Evolutionary conservation across 2,888 invertebrate species (phyloP).

Genomic region (Dinocampus coccinellae): DNA sequence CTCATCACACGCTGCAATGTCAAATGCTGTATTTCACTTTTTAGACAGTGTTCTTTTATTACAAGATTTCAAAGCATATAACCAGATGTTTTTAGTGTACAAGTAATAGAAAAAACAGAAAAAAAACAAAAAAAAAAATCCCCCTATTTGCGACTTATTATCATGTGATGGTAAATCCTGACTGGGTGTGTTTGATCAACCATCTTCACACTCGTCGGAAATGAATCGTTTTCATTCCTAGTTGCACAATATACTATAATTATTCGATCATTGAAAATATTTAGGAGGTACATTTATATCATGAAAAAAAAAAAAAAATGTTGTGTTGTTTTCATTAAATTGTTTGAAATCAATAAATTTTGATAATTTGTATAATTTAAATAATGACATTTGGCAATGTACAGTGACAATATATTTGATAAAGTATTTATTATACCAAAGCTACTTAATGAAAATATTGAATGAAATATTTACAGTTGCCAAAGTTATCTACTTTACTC

Average conservation of each 20-base stretch:
- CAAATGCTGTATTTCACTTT: slow-evolving; percentile 70
- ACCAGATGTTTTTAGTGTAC: slow-evolving; percentile 6
- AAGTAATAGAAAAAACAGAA: neutral
- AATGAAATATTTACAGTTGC: slow-evolving; percentile 18
- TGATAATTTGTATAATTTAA: neutral
- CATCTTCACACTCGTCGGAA: too few species aligned
- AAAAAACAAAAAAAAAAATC: too few species aligned
- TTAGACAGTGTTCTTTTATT: slow-evolving; percentile 41
- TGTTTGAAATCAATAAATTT: neutral
- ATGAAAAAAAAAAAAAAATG: too few species aligned
- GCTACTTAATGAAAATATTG: neutral
- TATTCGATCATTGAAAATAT: too few species aligned
- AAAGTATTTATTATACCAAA: slow-evolving; percentile 1
- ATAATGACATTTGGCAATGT: neutral
- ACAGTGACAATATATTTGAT: neutral
- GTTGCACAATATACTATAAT: too few species aligned
- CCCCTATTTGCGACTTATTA: too few species aligned
- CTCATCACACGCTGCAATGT: slow-evolving; percentile 81
- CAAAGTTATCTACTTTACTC: neutral
- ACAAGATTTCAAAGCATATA: neutral
- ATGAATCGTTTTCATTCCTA: too few species aligned
- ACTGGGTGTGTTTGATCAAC: too few species aligned
- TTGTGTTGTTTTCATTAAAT: too few species aligned
- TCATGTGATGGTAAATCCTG: too few species aligned
- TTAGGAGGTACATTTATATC: too few species aligned